phyloP scores from a whole-genome alignment of 2,113 vertebrate genomes.

The Cynoglossus semilaevis region DNA sequence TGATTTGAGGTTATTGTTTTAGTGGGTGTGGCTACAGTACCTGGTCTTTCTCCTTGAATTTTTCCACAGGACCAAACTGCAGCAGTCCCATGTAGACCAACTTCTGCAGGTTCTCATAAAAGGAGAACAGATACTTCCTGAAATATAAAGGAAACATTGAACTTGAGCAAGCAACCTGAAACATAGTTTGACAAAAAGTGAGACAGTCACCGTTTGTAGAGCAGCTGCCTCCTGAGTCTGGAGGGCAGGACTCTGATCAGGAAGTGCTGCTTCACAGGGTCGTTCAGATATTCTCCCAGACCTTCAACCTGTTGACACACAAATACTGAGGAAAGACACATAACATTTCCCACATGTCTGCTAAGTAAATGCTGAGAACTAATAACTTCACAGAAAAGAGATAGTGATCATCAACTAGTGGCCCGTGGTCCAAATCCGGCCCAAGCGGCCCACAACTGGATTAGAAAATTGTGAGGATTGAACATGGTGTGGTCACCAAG shows the following conservation, averaged over 20 bases:
- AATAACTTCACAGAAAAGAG: no score
- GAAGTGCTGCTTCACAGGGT: conserved; percentile 86
- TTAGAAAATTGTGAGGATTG: no score
- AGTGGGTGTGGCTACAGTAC: conserved; percentile 59
- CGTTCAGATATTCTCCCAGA: conserved; percentile 85
- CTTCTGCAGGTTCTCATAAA: conserved; percentile 87
- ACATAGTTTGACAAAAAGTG: background rate
- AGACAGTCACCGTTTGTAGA: conserved; percentile 84
- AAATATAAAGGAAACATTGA: conserved; percentile 1
- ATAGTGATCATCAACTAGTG: no score
- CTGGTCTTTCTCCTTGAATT: conserved; percentile 96
- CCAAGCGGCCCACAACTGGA: no score
- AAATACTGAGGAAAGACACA: background rate
- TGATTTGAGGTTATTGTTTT: no score
- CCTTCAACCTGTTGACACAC: conserved; percentile 81
- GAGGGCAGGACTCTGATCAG: conserved; percentile 84
- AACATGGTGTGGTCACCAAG: no score
- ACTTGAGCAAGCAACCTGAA: background rate
- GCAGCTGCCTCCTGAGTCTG: conserved; percentile 84
- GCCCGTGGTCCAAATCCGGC: no score
- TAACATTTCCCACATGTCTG: no score
- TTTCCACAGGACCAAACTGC: conserved; percentile 88
- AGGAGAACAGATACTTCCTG: conserved; percentile 90
- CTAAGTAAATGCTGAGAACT: no score
- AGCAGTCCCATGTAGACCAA: conserved; percentile 91